Base-by-base conservation (phyloP, 2,113 vertebrate genomes). In the Salminus brasiliensis region DNA sequence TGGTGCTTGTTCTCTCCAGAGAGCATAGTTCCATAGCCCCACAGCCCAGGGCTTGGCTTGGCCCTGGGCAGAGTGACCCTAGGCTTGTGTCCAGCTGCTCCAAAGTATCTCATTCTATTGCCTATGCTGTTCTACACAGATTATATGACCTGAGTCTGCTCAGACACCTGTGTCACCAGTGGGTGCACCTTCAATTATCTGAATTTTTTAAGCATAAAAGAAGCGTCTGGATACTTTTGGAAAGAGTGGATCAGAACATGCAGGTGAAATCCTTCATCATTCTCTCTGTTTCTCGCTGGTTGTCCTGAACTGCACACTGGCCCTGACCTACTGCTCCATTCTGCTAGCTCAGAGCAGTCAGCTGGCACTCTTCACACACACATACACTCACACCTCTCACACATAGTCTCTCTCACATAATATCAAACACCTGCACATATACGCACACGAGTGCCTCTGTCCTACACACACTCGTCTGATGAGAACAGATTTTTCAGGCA, bases 391-490 rank as follows among this genome's bases (percentile, higher is more conserved):
- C 67, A 65, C 34, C 32, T 32, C 15, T 53, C 59, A 36, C 55
- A 29, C 66, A 52, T 45, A 32, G 59, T 39, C 43, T 49, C 21
- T 16, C 39, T 25, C 10, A 66, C 25, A 72, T 52, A 76, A 63
- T 43, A 73, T 69, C 78, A 80, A 53, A 73, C 78, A 84, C 47
- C 78, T 80, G 74, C 75, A 80, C 60, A 66, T 41, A 70, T 55
- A 60, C 75, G 77, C 49, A 80, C 70, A 45, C 73, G 55, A 29
- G 80, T 32, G 34, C 59, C 67, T 69, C 78, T 69, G 55, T 84
- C 74, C 75, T 49, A 59, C 63, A 63, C 59, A 59, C 63, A 63
- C 69, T 59, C 65, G 55, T 77, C 83, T 74, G 41, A 43, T 78
- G 67, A 84, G 76, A 74, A 62, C 63, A 53, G 72, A 65, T 78